A percentile compares a stretch with the other conserved stretches of the same genome.
Evolutionary conservation across 2,888 invertebrate species (phyloP).

Genomic region (Troides helena): DNA sequence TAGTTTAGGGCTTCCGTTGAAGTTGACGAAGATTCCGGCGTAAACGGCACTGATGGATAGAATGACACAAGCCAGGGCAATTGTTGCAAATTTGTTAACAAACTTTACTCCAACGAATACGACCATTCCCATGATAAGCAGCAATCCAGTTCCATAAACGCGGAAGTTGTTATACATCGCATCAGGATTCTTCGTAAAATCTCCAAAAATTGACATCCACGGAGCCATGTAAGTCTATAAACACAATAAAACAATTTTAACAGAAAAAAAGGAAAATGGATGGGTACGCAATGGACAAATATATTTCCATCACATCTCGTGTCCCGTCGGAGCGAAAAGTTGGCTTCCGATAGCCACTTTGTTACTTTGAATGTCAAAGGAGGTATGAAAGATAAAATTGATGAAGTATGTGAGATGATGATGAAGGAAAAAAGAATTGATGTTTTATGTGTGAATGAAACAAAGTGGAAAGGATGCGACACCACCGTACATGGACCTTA

Average conservation of each 20-base stretch:
- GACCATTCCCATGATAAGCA: constrained; percentile 92
- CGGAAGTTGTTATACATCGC: constrained; percentile 99
- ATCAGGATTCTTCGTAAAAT: constrained; percentile 89
- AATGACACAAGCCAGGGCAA: constrained; percentile 97
- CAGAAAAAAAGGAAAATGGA: background rate
- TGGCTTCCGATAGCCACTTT: too few relatives aligned
- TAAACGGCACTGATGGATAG: constrained; percentile 97
- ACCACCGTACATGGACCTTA: too few relatives aligned
- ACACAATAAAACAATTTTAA: constrained; percentile 12
- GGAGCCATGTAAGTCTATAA: constrained; percentile 96
- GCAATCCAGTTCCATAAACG: constrained; percentile 94
- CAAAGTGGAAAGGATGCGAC: too few relatives aligned
- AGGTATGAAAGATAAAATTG: too few relatives aligned
- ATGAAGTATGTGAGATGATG: too few relatives aligned
- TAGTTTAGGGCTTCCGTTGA: constrained; percentile 92
- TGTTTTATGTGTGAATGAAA: too few relatives aligned
- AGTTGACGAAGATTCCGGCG: constrained; percentile 95
- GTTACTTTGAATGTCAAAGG: too few relatives aligned
- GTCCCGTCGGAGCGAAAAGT: too few relatives aligned
- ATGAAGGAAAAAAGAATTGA: too few relatives aligned
- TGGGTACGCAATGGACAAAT: too few relatives aligned
- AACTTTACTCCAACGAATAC: constrained; percentile 99
- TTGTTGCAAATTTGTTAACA: constrained; percentile 98
- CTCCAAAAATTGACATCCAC: constrained; percentile 93
- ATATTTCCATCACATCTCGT: too few relatives aligned